These are phyloP conservation scores for Heliornis fulica DNA, from an alignment of 2,113 vertebrate species.

Conservation along the genomic window DNA sequence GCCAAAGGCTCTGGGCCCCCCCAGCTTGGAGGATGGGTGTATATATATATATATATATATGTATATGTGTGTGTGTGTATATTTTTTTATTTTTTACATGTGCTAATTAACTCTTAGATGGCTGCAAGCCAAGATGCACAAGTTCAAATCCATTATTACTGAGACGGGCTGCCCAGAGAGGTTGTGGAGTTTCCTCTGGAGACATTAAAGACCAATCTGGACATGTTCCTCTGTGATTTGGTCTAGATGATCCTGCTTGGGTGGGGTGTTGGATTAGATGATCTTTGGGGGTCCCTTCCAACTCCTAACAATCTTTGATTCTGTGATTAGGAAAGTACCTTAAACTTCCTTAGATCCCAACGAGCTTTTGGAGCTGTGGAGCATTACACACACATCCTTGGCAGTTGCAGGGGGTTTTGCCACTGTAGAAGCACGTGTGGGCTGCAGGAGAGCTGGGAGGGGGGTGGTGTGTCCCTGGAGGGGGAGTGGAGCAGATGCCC, in stretches of 20 bases:
- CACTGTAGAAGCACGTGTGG: rapidly evolving
- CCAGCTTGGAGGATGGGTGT: not conserved
- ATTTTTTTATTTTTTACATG: not conserved
- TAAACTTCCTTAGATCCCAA: not conserved
- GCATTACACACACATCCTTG: rapidly evolving
- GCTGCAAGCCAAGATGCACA: not conserved
- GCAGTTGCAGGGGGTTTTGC: not conserved
- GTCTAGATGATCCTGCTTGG: no score
- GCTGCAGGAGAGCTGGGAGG: not conserved
- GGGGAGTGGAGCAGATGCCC: rapidly evolving
- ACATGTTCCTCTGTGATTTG: no score
- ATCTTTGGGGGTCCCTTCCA: no score
- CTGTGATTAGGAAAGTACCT: conserved; percentile 42
- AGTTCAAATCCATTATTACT: not conserved
- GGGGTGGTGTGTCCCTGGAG: not conserved
- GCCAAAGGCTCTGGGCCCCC: not conserved
- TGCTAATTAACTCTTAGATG: not conserved
- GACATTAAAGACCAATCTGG: no score
- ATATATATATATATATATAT: no score
- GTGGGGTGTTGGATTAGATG: no score
- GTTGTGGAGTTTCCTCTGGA: no score
- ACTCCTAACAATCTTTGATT: no score
- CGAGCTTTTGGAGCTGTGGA: not conserved
- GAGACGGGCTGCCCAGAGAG: no score
- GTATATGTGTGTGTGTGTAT: not conserved